Conservation (phyloP, 1,140 invertebrate species). For the Oscheius sp. region DNA sequence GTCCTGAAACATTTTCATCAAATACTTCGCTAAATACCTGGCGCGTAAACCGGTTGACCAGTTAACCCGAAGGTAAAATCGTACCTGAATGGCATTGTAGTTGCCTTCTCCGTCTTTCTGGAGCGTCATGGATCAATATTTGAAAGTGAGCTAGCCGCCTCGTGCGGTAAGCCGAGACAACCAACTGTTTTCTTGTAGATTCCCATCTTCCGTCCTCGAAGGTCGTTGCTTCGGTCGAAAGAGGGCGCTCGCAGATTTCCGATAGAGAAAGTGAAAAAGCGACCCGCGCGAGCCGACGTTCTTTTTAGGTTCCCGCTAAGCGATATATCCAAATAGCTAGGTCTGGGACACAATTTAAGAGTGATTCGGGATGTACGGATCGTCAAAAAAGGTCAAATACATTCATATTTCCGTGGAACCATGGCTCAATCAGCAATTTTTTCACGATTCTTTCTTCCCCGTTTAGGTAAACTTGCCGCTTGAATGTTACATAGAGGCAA, state of each 20-base stretch:
- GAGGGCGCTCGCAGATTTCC: slow-evolving; percentile 9
- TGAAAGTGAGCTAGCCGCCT: neutral
- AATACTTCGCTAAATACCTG: neutral
- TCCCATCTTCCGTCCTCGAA: slow-evolving; percentile 7
- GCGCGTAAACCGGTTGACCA: neutral
- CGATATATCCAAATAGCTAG: no score
- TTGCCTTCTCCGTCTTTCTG: neutral
- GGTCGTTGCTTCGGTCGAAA: slow-evolving; percentile 10
- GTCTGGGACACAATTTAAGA: no score
- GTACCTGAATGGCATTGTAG: neutral
- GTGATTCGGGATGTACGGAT: no score
- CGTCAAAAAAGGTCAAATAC: no score
- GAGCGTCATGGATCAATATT: neutral
- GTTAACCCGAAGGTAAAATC: neutral
- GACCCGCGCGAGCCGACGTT: neutral
- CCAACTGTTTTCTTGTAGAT: slow-evolving; percentile 12
- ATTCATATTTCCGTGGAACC: no score
- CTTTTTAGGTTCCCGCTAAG: no score
- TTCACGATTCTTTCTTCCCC: no score
- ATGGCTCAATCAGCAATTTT: no score
- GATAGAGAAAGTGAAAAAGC: slow-evolving; percentile 8
- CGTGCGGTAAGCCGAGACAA: neutral
- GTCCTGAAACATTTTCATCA: neutral
- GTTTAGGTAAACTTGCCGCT: no score
- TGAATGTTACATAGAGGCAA: no score